Evolutionary conservation across 2,888 invertebrate species (phyloP).

Genomic region (Meandrusa payeni): DNA sequence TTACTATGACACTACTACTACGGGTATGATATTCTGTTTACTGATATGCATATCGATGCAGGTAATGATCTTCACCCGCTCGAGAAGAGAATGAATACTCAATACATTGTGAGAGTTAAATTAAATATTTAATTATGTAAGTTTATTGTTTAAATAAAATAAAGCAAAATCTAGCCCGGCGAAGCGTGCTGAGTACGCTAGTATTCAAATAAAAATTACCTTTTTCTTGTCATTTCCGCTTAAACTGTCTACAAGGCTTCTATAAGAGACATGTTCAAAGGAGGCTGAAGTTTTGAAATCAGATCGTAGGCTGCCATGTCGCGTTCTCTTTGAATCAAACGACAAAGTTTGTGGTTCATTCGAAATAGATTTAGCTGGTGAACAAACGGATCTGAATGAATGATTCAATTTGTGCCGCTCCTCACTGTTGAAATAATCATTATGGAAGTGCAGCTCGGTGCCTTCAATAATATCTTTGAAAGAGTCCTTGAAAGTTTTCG

Average conservation of each 20-base stretch:
- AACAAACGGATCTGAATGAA: slow-evolving; percentile 56
- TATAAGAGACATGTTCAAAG: slow-evolving; percentile 59
- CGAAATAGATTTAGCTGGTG: slow-evolving; percentile 41
- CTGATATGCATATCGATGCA: no score
- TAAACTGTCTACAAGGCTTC: slow-evolving; percentile 50
- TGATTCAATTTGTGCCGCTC: slow-evolving; percentile 50
- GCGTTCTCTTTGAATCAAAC: slow-evolving; percentile 47
- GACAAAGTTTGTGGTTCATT: slow-evolving; percentile 48
- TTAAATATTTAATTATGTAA: no score
- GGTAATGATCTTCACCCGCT: no score
- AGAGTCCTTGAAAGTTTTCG: slow-evolving; percentile 31
- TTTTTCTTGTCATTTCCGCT: slow-evolving; percentile 47
- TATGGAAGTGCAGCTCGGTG: slow-evolving; percentile 56
- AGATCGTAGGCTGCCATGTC: slow-evolving; percentile 48
- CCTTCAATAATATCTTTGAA: slow-evolving; percentile 40
- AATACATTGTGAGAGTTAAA: no score
- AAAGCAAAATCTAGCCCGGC: no score
- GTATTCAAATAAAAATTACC: slow-evolving; percentile 37
- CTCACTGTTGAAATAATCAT: slow-evolving; percentile 64
- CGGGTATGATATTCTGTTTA: no score
- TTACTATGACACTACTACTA: no score
- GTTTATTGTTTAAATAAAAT: no score
- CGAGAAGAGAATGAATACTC: no score
- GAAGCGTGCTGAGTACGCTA: no score
- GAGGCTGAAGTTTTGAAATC: slow-evolving; percentile 57